Percentiles rank a stretch among this genome's conserved stretches.
Conservation (phyloP, 2,113 vertebrate species). For the Lasiurus cinereus region DNA sequence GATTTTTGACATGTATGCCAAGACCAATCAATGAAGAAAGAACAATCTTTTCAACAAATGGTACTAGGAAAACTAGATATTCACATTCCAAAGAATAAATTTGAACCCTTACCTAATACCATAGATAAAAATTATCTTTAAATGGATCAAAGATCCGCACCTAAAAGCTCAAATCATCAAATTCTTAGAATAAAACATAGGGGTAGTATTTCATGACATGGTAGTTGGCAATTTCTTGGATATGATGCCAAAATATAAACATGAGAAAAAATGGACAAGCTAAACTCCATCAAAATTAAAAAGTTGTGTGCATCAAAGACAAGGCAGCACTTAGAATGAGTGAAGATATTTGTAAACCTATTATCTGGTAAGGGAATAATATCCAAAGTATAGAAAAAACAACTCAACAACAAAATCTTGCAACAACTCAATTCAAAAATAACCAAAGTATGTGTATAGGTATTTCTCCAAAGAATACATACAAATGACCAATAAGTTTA, state of each 20-base stretch:
- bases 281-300: neutral
- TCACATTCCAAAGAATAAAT: neutral
- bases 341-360: neutral
- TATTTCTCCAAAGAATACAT: neutral
- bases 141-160: neutral
- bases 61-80: neutral
- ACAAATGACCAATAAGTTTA: neutral
- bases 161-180: neutral
- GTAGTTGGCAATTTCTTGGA: neutral
- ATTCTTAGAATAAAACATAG: neutral
- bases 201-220: neutral
- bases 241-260: neutral
- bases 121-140: neutral
- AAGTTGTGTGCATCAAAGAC: neutral
- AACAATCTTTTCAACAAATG: neutral
- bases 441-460: neutral
- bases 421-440: neutral
- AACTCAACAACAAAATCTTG: neutral
- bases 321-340: neutral
- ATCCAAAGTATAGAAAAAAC: neutral
- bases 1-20: neutral
- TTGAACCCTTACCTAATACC: neutral
- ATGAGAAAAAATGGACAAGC: neutral
- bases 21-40: neutral
- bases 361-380: neutral